These are phyloP conservation scores for Pangasius djambal DNA, from an alignment of 2,797 vertebrate genomes.

Conservation along the genomic window DNA sequence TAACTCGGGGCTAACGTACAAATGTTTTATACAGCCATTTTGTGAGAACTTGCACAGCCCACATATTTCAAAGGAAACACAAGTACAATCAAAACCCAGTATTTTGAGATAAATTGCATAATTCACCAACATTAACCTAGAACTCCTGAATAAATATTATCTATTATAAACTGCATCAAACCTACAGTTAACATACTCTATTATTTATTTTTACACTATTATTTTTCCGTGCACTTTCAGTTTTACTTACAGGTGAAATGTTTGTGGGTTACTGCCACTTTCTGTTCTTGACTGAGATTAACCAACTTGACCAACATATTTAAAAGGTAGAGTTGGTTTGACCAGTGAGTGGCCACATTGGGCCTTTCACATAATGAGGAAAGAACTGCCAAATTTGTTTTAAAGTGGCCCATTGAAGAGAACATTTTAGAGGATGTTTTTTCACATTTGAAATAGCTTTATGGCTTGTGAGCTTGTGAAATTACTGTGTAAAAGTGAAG, in stretches of 20 bases:
- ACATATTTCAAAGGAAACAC: neutral
- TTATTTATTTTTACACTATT: too few relatives aligned
- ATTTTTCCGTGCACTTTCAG: neutral
- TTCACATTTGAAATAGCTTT: conserved; percentile 1
- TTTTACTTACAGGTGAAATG: neutral
- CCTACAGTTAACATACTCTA: neutral
- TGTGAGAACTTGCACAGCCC: neutral
- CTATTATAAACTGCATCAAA: neutral
- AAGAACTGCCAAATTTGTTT: neutral
- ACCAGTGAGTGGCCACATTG: neutral
- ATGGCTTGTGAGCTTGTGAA: neutral
- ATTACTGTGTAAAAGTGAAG: neutral
- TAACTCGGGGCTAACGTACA: neutral
- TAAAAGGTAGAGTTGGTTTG: neutral
- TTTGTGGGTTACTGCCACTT: conserved; percentile 2
- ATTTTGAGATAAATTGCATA: neutral
- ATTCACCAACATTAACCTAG: neutral
- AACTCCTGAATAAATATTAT: neutral
- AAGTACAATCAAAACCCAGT: conserved; percentile 1
- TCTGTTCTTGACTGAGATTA: neutral
- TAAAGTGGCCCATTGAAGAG: neutral
- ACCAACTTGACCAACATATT: neutral
- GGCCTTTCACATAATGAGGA: neutral
- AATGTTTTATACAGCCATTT: neutral
- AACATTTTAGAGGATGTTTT: neutral